Evolutionary conservation across 2,888 invertebrate genomes (phyloP).

Genomic region (Agriopis marginaria): DNA sequence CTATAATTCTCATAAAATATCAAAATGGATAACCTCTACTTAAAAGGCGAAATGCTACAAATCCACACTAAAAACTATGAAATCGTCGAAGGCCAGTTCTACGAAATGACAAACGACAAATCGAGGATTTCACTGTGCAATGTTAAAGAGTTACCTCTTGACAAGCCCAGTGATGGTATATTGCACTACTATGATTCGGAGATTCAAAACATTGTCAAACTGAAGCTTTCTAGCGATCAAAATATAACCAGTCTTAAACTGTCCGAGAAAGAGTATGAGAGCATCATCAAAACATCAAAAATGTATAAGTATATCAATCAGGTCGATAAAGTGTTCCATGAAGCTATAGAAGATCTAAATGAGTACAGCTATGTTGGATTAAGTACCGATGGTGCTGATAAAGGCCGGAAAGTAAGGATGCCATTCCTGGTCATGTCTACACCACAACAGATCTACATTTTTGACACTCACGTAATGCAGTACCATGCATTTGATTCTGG

Average conservation of each 20-base stretch:
- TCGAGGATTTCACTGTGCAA: conserved; percentile 78
- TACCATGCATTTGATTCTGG: conserved; percentile 82
- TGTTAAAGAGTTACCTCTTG: conserved; percentile 72
- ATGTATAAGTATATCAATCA: conserved; percentile 80
- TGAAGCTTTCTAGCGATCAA: conserved; percentile 66
- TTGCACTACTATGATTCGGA: conserved; percentile 77
- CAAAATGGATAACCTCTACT: conserved; percentile 79
- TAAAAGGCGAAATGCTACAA: conserved; percentile 82
- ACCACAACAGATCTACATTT: conserved; percentile 78
- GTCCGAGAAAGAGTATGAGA: conserved; percentile 76
- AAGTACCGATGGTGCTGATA: conserved; percentile 79
- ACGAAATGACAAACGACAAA: conserved; percentile 76
- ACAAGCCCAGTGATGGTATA: conserved; percentile 67
- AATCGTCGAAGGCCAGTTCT: conserved; percentile 78
- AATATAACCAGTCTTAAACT: conserved; percentile 71
- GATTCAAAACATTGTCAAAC: conserved; percentile 75
- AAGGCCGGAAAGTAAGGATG: conserved; percentile 82
- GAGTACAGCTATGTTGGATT: conserved; percentile 70
- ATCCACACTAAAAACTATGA: conserved; percentile 77
- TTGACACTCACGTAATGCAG: conserved; percentile 82
- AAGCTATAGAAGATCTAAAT: conserved; percentile 73
- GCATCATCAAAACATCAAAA: conserved; percentile 73
- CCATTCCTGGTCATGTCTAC: conserved; percentile 79
- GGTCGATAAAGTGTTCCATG: conserved; percentile 75
- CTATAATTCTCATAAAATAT: conserved; percentile 36